phyloP scores from a whole-genome alignment of 2,113 vertebrate species.

The Gymnobelideus leadbeateri region DNA sequence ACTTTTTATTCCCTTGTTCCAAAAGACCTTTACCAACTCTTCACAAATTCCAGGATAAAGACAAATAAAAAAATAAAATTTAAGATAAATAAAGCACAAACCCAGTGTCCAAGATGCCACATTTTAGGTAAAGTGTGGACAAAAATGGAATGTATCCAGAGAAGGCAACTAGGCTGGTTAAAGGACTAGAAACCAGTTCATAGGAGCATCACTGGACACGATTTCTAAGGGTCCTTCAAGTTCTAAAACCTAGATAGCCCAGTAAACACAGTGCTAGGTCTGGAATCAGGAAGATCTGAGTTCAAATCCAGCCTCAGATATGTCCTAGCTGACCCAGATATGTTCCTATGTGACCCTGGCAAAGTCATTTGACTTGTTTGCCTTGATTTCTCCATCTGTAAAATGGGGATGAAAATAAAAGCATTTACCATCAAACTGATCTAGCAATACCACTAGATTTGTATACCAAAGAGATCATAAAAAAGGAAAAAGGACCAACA shows the following conservation, averaged over 20 bases:
- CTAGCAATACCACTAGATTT: too few relatives aligned
- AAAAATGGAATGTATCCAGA: neutral
- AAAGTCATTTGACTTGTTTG: neutral
- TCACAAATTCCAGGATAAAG: neutral
- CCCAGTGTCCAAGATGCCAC: too few relatives aligned
- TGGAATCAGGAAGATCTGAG: neutral
- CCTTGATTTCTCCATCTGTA: neutral
- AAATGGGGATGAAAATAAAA: too few relatives aligned
- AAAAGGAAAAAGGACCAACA: too few relatives aligned
- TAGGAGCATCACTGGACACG: neutral
- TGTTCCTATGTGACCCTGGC: neutral
- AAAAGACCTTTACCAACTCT: neutral
- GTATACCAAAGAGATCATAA: too few relatives aligned
- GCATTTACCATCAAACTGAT: too few relatives aligned
- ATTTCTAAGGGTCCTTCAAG: neutral
- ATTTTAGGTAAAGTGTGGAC: neutral
- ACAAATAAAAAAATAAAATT: too few relatives aligned
- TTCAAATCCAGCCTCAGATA: neutral
- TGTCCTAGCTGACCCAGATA: neutral
- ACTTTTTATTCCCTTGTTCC: neutral
- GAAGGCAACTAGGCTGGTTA: neutral
- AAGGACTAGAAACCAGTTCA: neutral
- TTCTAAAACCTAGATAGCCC: neutral
- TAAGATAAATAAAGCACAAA: neutral
- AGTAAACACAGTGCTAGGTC: neutral